A percentile compares a stretch with the other conserved stretches of the same genome.
phyloP scores from a whole-genome alignment of 2,888 invertebrate species.

The Tholera decimalis region DNA sequence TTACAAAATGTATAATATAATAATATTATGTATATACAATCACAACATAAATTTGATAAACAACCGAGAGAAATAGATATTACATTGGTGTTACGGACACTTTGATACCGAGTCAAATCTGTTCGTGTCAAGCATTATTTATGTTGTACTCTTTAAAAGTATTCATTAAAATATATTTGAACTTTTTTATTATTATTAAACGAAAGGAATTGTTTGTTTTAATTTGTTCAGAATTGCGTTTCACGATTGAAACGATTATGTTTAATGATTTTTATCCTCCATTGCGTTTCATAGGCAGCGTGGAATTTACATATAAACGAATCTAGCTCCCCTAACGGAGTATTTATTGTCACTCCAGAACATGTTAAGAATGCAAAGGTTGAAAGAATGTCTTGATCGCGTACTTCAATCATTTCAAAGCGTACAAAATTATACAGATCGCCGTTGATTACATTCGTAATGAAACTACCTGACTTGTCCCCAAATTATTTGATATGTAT shows the following conservation, averaged over 20 bases:
- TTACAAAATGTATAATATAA: conserved; percentile 90
- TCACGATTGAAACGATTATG: conserved; percentile 47
- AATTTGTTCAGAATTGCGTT: conserved; percentile 69
- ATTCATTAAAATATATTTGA: conserved; percentile 77
- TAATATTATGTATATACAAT: conserved; percentile 89
- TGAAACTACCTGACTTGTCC: conserved; percentile 71
- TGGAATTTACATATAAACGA: conserved; percentile 66
- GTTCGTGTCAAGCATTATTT: conserved; percentile 69
- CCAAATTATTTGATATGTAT: conserved; percentile 85
- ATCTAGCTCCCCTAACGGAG: conserved; percentile 77
- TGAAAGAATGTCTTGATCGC: conserved; percentile 64
- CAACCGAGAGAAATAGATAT: conserved; percentile 87
- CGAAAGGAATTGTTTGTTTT: conserved; percentile 62
- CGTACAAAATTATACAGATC: conserved; percentile 68
- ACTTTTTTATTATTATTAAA: conserved; percentile 69
- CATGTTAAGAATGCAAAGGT: conserved; percentile 60
- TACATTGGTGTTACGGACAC: conserved; percentile 82
- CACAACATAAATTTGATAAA: conserved; percentile 90
- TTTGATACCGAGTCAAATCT: conserved; percentile 66
- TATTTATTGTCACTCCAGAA: conserved; percentile 82
- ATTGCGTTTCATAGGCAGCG: conserved; percentile 53
- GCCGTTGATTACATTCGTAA: conserved; percentile 64
- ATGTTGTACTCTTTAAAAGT: conserved; percentile 76
- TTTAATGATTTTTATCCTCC: conserved; percentile 48
- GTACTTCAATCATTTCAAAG: conserved; percentile 62